Evolutionary conservation across 1,140 invertebrate genomes (phyloP).

Genomic region (Antheraea mylitta): DNA sequence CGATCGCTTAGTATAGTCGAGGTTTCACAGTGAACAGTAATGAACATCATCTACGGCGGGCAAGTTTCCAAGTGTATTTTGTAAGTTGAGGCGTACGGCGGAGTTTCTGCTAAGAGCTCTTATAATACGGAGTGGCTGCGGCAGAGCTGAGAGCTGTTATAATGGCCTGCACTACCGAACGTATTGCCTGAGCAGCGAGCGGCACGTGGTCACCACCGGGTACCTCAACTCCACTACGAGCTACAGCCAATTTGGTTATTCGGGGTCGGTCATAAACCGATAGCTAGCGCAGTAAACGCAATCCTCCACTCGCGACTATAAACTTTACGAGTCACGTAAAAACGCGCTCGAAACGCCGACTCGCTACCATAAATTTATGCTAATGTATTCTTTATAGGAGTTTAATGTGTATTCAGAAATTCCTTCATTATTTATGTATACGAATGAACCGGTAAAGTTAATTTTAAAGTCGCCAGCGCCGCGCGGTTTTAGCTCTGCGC

Average conservation of each 20-base stretch:
- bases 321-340: constrained; percentile 78
- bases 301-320: constrained; percentile 76
- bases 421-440: constrained; percentile 77
- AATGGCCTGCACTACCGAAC: constrained; percentile 29
- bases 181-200: constrained; percentile 22
- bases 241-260: constrained; percentile 72
- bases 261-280: constrained; percentile 74
- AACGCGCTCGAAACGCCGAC: constrained; percentile 74
- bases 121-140: constrained; percentile 29
- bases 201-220: constrained; percentile 35
- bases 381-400: constrained; percentile 79
- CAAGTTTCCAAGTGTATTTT: constrained; percentile 44
- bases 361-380: constrained; percentile 77
- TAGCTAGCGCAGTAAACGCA: constrained; percentile 74
- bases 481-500: constrained; percentile 55
- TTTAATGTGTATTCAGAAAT: constrained; percentile 79
- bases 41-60: constrained; percentile 39
- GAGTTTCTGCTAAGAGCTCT: constrained; percentile 34
- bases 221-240: constrained; percentile 43
- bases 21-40: constrained; percentile 34
- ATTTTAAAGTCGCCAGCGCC: constrained; percentile 73
- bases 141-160: constrained; percentile 19
- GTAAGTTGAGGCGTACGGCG: constrained; percentile 16
- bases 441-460: constrained; percentile 75
- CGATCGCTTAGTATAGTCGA: constrained; percentile 14